phyloP scores from a whole-genome alignment of 2,113 vertebrate species.

The Eurystomus gularis region DNA sequence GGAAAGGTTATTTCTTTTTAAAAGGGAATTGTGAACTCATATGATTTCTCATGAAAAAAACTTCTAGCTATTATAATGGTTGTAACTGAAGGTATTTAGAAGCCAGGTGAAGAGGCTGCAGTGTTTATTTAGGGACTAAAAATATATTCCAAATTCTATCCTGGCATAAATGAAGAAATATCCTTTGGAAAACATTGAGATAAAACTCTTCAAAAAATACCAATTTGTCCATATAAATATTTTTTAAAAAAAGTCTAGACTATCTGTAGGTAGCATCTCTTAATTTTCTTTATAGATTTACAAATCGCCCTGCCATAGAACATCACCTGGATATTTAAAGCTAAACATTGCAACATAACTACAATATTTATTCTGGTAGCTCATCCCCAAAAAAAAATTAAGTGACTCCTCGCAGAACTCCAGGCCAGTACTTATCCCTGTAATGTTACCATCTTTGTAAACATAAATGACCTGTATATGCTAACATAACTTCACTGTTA shows the following conservation, averaged over 20 bases:
- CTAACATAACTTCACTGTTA: background rate
- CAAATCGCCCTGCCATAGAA: background rate
- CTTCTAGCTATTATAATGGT: background rate
- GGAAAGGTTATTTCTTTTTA: background rate
- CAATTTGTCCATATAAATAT: background rate
- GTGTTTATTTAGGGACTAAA: background rate
- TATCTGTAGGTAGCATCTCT: background rate
- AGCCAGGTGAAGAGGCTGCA: background rate
- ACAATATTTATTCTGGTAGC: background rate
- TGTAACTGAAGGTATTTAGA: background rate
- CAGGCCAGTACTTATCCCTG: background rate
- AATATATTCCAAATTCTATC: background rate
- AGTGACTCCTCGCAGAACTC: background rate
- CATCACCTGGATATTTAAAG: background rate
- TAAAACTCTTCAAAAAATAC: background rate
- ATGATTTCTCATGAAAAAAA: background rate
- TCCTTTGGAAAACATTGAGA: background rate
- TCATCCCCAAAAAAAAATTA: background rate
- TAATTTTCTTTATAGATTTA: background rate
- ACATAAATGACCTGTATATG: background rate
- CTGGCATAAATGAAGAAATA: background rate
- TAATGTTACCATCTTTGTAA: background rate
- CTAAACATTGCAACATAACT: background rate
- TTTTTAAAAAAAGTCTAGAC: background rate
- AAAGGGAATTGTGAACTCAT: background rate